Percentiles rank a stretch among this genome's conserved stretches.
These are phyloP conservation scores for Bos indicus DNA, from an alignment of 2,113 vertebrate genomes.

Conservation along the genomic window DNA sequence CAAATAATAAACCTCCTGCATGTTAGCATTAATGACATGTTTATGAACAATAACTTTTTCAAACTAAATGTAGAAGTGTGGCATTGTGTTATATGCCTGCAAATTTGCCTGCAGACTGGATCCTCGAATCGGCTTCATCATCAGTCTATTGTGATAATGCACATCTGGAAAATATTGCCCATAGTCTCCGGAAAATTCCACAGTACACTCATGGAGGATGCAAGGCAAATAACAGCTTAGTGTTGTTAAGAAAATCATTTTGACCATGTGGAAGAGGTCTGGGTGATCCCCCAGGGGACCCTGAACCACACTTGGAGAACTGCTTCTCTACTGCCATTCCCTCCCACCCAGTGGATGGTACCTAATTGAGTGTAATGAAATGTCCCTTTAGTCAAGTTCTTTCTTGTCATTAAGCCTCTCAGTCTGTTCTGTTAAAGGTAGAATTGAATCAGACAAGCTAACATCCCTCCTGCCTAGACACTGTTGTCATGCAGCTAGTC, in stretches of 20 bases:
- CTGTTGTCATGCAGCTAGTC: neutral
- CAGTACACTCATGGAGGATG: fast-evolving
- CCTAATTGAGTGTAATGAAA: neutral
- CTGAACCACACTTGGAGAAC: neutral
- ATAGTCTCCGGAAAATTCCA: neutral
- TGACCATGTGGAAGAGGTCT: neutral
- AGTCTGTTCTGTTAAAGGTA: neutral
- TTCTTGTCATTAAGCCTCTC: neutral
- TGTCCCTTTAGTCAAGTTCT: neutral
- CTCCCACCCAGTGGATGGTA: neutral
- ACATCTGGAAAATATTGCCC: neutral
- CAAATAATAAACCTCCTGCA: neutral
- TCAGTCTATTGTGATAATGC: neutral
- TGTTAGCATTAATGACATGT: neutral
- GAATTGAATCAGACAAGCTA: neutral
- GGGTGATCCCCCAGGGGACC: neutral
- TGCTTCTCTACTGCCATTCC: neutral
- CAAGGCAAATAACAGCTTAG: neutral
- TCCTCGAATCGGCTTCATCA: fast-evolving
- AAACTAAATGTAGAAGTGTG: neutral
- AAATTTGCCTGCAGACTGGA: neutral
- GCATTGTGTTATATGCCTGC: neutral
- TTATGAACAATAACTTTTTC: neutral
- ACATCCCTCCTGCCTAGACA: neutral
- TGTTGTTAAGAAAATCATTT: neutral